Base-by-base conservation (phyloP, 2,797 vertebrate species). In the Lemur catta region DNA sequence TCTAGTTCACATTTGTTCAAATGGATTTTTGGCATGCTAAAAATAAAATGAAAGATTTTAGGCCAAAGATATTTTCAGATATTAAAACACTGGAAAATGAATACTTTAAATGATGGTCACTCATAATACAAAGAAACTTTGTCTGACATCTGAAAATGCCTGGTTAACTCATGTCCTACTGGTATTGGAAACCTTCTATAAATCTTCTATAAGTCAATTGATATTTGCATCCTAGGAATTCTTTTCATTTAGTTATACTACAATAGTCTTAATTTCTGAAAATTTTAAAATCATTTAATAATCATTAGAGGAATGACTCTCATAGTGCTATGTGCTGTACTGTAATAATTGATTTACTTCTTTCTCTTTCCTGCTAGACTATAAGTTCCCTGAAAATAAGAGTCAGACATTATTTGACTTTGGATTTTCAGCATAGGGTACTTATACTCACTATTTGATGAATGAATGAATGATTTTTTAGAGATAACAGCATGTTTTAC, bases 391-490 rank as follows among this genome's bases (percentile, higher is more conserved):
- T 80, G 52, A 76, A 52, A 74, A 69, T 33, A 87, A 91, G 75
- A 46, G 57, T 20, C 46, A 86, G 50, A 55, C 7, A 35, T 75
- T 57, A 55, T 69, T 71, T 92, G 59, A 41, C 69, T 75, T 95
- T 63, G 59, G n/a, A 61, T 88, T 93, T 57, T 89, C 24, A 43
- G 12, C 41, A 38, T 55, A 52, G 30, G 71, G 0, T 15, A 48
- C 12, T 41, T 35, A 38, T 50, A 35, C 10, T 57, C 24, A 48
- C 14, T 88, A 13, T 84, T n/a, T 89, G 79, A 57, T 74, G 43
- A 94, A 52, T 85, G 43, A 94, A 52, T 85, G 52, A 67, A 63
- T 48, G 12, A 71, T 95, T 95, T 96, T 80, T 92, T 94, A 61
- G 79, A 92, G 55, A 33, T 59, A 14, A 17, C 38, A 76, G 35